Percentiles rank a stretch among this genome's conserved stretches.
These are phyloP conservation scores for Machaerirhynchus nigripectus DNA, from an alignment of 2,113 vertebrate species.

Conservation along the genomic window DNA sequence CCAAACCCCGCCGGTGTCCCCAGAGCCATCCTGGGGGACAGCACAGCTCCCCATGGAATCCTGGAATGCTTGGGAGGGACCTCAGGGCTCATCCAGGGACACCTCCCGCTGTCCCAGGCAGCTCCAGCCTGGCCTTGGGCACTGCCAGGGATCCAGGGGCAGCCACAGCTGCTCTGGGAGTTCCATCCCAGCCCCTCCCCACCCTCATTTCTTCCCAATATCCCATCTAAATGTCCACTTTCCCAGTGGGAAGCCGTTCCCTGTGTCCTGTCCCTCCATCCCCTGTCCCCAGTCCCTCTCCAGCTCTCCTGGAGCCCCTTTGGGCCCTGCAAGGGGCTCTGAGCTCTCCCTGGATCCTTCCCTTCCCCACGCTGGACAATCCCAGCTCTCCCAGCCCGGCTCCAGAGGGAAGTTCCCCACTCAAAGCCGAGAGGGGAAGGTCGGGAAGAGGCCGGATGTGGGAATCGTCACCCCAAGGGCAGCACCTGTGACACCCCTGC, in stretches of 20 bases:
- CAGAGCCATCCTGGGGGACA: neutral
- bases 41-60: neutral
- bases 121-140: neutral
- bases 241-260: neutral
- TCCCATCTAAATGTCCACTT: neutral
- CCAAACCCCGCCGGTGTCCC: neutral
- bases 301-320: neutral
- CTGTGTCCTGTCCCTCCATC: neutral
- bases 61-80: neutral
- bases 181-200: neutral
- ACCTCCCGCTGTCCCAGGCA: fast-evolving
- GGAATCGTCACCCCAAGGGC: neutral
- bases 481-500: fast-evolving
- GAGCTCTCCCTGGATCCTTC: neutral
- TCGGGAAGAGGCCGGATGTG: fast-evolving
- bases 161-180: neutral
- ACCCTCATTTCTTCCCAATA: neutral
- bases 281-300: neutral
- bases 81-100: neutral
- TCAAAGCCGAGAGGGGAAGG: neutral
- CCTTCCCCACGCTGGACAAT: neutral
- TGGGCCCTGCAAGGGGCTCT: neutral
- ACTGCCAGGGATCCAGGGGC: neutral
- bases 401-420: neutral
- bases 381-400: neutral